Percentiles rank a stretch among this genome's conserved stretches.
phyloP scores from a whole-genome alignment of 2,888 invertebrate genomes.

The Drosophila greeni region DNA sequence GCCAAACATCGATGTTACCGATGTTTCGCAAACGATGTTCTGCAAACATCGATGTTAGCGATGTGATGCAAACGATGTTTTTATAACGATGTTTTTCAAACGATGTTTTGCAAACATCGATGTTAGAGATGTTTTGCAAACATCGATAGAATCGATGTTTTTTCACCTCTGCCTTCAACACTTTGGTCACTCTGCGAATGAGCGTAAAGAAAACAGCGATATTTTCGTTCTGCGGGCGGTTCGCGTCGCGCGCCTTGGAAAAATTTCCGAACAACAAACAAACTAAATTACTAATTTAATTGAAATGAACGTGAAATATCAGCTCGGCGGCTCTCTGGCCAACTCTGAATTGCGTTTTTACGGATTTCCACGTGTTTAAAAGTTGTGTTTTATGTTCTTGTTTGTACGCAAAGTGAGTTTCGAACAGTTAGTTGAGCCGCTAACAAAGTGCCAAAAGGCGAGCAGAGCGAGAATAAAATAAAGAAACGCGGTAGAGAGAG shows the following conservation, averaged over 20 bases:
- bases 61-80: too few species aligned
- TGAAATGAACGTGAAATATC: background rate
- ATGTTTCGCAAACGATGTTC: too few species aligned
- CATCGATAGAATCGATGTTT: too few species aligned
- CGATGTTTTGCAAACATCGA: too few species aligned
- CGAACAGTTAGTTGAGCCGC: slow-evolving; percentile 8
- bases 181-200: too few species aligned
- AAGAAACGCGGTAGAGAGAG: slow-evolving; percentile 55
- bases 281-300: background rate
- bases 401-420: slow-evolving; percentile 7
- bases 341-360: background rate
- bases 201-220: background rate
- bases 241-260: slow-evolving; percentile 1
- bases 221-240: slow-evolving; percentile 4
- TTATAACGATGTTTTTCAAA: too few species aligned
- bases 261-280: background rate
- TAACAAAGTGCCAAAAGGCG: slow-evolving; percentile 8
- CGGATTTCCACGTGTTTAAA: background rate
- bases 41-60: too few species aligned
- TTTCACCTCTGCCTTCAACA: too few species aligned
- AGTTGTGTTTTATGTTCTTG: slow-evolving; percentile 4
- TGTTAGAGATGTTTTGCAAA: too few species aligned
- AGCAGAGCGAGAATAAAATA: slow-evolving; percentile 8
- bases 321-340: background rate
- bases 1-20: too few species aligned